A percentile compares a stretch with the other conserved stretches of the same genome.
These are phyloP conservation scores for Drosophila mimica DNA, from an alignment of 2,888 invertebrate genomes.

Conservation along the genomic window DNA sequence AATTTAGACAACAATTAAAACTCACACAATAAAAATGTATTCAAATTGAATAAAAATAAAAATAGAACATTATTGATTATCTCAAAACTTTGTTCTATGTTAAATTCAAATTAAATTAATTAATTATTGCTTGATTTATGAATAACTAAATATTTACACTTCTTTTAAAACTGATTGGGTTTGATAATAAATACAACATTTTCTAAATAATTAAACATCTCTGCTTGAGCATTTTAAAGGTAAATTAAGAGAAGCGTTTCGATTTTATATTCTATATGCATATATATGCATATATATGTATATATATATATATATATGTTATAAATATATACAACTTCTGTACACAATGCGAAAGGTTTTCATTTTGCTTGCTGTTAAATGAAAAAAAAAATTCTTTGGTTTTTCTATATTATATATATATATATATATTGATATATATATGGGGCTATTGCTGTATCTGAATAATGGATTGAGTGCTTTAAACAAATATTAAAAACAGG, in stretches of 20 bases:
- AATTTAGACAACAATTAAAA: neutral
- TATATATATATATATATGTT: neutral
- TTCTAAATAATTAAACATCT: neutral
- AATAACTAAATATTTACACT: no score
- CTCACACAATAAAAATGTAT: neutral
- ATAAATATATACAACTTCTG: neutral
- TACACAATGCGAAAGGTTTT: constrained; percentile 35
- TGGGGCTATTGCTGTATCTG: constrained; percentile 32
- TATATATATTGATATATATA: neutral
- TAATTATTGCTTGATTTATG: no score
- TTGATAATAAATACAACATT: neutral
- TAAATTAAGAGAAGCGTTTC: no score
- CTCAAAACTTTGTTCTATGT: neutral
- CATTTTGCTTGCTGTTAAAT: neutral
- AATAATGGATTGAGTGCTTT: constrained; percentile 19
- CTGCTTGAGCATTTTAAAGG: no score
- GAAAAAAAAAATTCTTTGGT: constrained; percentile 54
- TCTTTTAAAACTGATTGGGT: neutral
- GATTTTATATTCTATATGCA: no score
- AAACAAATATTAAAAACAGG: constrained; percentile 5
- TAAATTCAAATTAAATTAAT: no score
- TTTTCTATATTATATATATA: constrained; percentile 10
- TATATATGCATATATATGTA: neutral
- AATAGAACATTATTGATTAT: neutral
- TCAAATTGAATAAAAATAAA: neutral